Percentiles rank a stretch among this genome's conserved stretches.
Conservation (phyloP, 2,797 vertebrate genomes). For the Sphenopsis melanotis region DNA sequence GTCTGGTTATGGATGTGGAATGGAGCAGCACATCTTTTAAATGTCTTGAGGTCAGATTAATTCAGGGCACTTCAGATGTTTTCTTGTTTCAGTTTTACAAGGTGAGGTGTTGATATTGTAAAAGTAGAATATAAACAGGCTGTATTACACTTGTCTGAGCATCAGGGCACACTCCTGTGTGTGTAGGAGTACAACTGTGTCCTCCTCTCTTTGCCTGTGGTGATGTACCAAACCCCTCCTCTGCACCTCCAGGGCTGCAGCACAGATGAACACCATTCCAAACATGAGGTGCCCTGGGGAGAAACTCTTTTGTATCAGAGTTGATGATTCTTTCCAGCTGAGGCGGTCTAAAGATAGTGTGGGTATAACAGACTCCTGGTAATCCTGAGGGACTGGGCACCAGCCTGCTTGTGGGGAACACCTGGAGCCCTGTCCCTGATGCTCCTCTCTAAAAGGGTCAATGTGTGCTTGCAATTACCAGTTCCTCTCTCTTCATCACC, state of each 20-base stretch:
- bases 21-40: not conserved
- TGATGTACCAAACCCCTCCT: not conserved
- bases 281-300: accelerated
- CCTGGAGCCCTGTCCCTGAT: not conserved
- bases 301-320: not conserved
- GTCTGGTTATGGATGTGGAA: not conserved
- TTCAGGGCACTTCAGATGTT: not conserved
- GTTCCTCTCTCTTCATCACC: not conserved
- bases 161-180: accelerated
- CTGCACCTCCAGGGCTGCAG: not conserved
- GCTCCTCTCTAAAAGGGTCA: not conserved
- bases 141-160: not conserved
- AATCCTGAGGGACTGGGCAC: not conserved
- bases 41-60: not conserved
- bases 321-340: not conserved
- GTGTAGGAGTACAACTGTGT: accelerated
- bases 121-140: not conserved
- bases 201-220: not conserved
- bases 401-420: not conserved
- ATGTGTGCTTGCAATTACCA: too few relatives aligned
- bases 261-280: not conserved
- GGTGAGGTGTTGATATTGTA: not conserved
- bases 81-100: not conserved
- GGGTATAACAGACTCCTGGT: not conserved
- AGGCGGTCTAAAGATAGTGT: not conserved